Evolutionary conservation across 2,113 vertebrate species (phyloP).

Genomic region (Actinemys pallida): DNA sequence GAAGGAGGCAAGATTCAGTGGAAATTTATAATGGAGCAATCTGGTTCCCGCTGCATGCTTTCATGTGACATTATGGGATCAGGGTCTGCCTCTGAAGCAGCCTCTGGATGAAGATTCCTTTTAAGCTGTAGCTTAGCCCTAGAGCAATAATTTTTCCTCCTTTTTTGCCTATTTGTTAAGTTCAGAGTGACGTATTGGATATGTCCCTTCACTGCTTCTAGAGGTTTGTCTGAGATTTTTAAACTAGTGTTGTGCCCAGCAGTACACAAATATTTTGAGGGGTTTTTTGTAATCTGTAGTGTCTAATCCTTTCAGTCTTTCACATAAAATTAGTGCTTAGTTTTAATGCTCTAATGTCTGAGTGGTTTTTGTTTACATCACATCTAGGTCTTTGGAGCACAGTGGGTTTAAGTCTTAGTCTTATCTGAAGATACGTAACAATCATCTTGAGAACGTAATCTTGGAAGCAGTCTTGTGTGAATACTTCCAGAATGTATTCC

Average conservation of each 20-base stretch:
- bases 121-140: not conserved
- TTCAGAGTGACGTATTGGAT: not conserved
- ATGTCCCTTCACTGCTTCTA: not conserved
- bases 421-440: too few relatives aligned
- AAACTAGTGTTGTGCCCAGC: not conserved
- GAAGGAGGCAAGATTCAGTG: not conserved
- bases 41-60: not conserved
- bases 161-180: not conserved
- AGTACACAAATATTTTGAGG: not conserved
- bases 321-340: not conserved
- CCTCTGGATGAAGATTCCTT: not conserved
- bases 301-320: not conserved
- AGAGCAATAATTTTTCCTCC: not conserved
- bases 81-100: not conserved
- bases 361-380: not conserved
- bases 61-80: not conserved
- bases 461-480: not conserved
- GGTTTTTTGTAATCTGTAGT: not conserved
- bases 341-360: not conserved
- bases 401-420: not conserved
- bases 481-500: not conserved
- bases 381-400: not conserved
- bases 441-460: not conserved
- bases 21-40: not conserved
- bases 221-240: not conserved